Evolutionary conservation across 1,140 invertebrate genomes (phyloP).

Genomic region (Akabosia matsudoensis): DNA sequence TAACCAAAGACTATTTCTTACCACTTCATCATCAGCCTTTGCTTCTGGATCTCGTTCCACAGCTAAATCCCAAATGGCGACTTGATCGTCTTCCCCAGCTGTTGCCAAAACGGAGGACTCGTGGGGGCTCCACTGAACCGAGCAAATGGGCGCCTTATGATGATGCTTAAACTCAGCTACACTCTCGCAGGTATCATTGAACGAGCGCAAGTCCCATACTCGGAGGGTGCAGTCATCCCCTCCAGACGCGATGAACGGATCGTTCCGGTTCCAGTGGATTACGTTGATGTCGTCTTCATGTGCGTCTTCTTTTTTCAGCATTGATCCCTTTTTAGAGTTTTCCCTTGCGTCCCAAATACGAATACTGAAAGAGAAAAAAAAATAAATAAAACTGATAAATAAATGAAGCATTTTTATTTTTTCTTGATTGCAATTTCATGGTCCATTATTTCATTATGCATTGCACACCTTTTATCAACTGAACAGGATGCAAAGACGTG

Average conservation of each 20-base stretch:
- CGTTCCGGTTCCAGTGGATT: constrained; percentile 90
- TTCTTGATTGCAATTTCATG: too few species aligned
- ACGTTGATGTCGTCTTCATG: constrained; percentile 95
- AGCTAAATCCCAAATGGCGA: constrained; percentile 95
- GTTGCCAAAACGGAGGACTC: constrained; percentile 91
- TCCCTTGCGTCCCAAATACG: constrained; percentile 87
- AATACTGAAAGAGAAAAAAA: constrained; percentile 56
- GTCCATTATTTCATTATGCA: too few species aligned
- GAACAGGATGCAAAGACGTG: constrained; percentile 94
- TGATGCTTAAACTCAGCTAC: constrained; percentile 88
- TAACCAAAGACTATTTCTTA: constrained; percentile 32
- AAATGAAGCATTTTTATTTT: too few species aligned
- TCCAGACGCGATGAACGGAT: constrained; percentile 85
- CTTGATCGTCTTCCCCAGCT: constrained; percentile 89
- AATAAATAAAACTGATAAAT: neutral
- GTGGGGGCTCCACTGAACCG: constrained; percentile 93
- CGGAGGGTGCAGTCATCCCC: constrained; percentile 93
- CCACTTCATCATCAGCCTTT: constrained; percentile 56
- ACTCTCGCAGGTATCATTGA: constrained; percentile 65
- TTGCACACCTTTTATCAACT: constrained; percentile 76
- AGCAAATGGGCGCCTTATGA: constrained; percentile 87
- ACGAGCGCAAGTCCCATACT: constrained; percentile 92
- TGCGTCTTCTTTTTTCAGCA: constrained; percentile 80
- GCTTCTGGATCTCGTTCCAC: constrained; percentile 75
- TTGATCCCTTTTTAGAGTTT: constrained; percentile 80